A percentile compares a stretch with the other conserved stretches of the same genome.
phyloP scores from a whole-genome alignment of 2,888 invertebrate species.

The Perithous albicinctus region DNA sequence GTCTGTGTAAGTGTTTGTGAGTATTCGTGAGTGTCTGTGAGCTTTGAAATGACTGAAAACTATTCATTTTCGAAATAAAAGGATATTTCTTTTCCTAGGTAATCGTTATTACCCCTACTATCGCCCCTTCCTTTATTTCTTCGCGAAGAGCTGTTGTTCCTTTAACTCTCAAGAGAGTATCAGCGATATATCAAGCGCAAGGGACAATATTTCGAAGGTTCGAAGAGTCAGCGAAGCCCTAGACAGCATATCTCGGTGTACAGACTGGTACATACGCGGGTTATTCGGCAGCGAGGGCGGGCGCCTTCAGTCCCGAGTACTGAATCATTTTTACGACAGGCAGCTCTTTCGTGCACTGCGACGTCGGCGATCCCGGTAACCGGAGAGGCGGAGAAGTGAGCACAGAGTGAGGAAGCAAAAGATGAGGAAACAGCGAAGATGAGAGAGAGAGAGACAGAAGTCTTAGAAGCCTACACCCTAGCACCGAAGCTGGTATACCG shows the following conservation, averaged over 20 bases:
- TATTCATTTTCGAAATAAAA: not conserved
- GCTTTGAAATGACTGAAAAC: not conserved
- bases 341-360: constrained; percentile 29
- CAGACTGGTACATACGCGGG: constrained; percentile 15
- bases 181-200: constrained; percentile 53
- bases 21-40: too few species aligned
- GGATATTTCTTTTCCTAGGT: not conserved
- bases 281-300: constrained; percentile 11
- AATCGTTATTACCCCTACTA: not conserved
- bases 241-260: not conserved
- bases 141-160: not conserved
- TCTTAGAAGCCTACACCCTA: constrained; percentile 32
- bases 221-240: constrained; percentile 4
- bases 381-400: constrained; percentile 60
- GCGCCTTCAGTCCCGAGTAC: constrained; percentile 55
- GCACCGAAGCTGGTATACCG: constrained; percentile 4
- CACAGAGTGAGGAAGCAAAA: constrained; percentile 42
- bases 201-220: constrained; percentile 60
- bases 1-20: too few species aligned
- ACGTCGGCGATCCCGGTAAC: constrained; percentile 60
- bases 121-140: not conserved
- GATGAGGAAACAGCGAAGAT: constrained; percentile 38
- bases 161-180: constrained; percentile 3
- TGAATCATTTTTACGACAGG: constrained; percentile 75
- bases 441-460: constrained; percentile 19